phyloP scores from a whole-genome alignment of 2,797 vertebrate genomes.

The Pseudochirops corinnae region DNA sequence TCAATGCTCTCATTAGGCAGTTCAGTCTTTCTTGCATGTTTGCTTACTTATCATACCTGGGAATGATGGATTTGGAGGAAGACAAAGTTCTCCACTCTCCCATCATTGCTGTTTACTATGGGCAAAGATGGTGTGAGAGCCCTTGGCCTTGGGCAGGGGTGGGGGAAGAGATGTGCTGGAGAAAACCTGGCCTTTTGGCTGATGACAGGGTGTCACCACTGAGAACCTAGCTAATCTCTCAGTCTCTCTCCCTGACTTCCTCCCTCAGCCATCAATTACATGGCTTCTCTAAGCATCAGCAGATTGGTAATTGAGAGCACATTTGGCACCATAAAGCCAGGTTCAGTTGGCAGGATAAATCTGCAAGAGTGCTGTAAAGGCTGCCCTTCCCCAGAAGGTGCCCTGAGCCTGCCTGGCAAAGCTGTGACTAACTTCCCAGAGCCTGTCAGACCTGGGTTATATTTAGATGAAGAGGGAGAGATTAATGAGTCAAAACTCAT shows the following conservation, averaged over 20 bases:
- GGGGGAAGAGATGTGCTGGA: not conserved
- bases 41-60: slow-evolving; percentile 54
- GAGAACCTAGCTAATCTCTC: slow-evolving; percentile 52
- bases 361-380: not conserved
- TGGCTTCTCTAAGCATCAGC: slow-evolving; percentile 43
- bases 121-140: not conserved
- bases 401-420: not conserved
- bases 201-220: slow-evolving; percentile 42
- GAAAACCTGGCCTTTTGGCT: slow-evolving; percentile 41
- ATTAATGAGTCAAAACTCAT: slow-evolving; percentile 60
- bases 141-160: not conserved
- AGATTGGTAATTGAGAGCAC: slow-evolving; percentile 50
- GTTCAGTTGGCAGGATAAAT: slow-evolving; percentile 40
- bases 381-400: not conserved
- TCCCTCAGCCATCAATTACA: slow-evolving; percentile 60
- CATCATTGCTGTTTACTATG: not conserved
- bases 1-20: not conserved
- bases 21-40: slow-evolving; percentile 9
- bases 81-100: slow-evolving; percentile 55
- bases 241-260: slow-evolving; percentile 37
- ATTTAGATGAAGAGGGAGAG: slow-evolving; percentile 42
- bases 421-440: not conserved
- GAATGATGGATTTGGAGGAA: slow-evolving; percentile 61
- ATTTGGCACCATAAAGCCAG: slow-evolving; percentile 43
- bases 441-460: slow-evolving; percentile 22